A percentile compares a stretch with the other conserved stretches of the same genome.
These are phyloP conservation scores for Choreutis nemorana DNA, from an alignment of 2,888 invertebrate species.

Conservation along the genomic window DNA sequence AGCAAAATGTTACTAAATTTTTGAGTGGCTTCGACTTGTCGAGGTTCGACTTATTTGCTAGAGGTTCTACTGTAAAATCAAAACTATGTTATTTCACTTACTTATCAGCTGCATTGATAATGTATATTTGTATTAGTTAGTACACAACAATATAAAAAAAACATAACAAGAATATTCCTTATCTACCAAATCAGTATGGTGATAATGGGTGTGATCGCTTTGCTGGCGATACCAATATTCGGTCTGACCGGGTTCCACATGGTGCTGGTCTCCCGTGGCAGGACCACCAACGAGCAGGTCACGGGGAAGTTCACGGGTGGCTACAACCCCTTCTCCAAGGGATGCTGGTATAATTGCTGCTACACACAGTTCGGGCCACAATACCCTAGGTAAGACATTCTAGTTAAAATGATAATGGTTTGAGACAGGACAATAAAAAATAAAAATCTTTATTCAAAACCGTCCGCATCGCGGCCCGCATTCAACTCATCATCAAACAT, in stretches of 20 bases:
- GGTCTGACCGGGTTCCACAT: conserved; percentile 98
- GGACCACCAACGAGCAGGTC: conserved; percentile 99
- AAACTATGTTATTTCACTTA: too few relatives aligned
- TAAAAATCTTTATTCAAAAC: too few relatives aligned
- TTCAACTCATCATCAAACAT: too few relatives aligned
- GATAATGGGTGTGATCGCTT: conserved; percentile 89
- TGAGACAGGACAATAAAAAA: too few relatives aligned
- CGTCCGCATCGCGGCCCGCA: conserved; percentile 13
- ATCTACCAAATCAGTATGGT: too few relatives aligned
- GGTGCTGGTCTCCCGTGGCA: conserved; percentile 93
- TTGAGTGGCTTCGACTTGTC: too few relatives aligned
- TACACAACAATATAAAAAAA: conserved; percentile 1
- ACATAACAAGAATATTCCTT: background rate
- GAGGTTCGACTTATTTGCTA: too few relatives aligned
- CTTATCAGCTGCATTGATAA: too few relatives aligned
- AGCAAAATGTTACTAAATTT: too few relatives aligned
- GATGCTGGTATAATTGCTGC: conserved; percentile 95
- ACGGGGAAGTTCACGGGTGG: conserved; percentile 99
- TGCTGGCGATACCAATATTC: conserved; percentile 95
- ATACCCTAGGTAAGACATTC: conserved; percentile 85
- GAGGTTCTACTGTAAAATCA: too few relatives aligned
- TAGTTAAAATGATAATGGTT: too few relatives aligned
- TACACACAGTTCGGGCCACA: conserved; percentile 96
- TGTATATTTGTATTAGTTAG: background rate
- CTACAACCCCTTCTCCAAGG: conserved; percentile 97